Evolutionary conservation across 1,140 invertebrate genomes (phyloP).

Genomic region (Apis cerana): DNA sequence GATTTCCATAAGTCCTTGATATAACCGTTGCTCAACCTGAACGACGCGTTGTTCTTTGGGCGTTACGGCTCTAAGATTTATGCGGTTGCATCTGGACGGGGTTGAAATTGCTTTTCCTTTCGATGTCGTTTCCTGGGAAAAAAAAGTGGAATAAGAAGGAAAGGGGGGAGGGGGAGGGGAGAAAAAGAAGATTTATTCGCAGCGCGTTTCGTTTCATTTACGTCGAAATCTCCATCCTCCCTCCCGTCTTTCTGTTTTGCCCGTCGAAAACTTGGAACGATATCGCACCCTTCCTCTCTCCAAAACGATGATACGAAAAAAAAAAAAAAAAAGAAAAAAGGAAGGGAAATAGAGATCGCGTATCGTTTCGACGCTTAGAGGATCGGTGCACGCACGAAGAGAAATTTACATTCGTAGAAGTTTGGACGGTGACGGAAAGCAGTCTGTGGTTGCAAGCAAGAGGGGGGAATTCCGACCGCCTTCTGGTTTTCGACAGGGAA

Average conservation of each 20-base stretch:
- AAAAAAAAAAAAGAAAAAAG: neutral
- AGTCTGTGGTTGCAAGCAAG: neutral
- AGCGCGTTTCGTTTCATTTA: slow-evolving; percentile 1
- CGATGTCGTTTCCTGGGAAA: neutral
- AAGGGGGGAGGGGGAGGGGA: too few relatives aligned
- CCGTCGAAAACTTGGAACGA: neutral
- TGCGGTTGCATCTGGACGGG: neutral
- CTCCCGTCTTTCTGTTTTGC: too few relatives aligned
- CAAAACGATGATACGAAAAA: neutral
- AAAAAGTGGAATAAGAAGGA: neutral
- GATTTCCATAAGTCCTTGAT: too few relatives aligned
- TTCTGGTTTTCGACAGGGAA: slow-evolving; percentile 20
- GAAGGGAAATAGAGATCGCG: too few relatives aligned
- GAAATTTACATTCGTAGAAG: slow-evolving; percentile 6
- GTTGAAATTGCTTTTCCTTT: slow-evolving; percentile 18
- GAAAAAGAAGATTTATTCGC: slow-evolving; percentile 1
- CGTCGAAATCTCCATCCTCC: neutral
- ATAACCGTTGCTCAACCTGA: neutral
- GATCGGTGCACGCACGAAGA: neutral
- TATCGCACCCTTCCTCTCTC: neutral
- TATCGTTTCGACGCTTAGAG: slow-evolving; percentile 15
- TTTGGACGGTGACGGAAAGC: neutral
- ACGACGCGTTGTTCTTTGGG: neutral
- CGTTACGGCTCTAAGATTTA: slow-evolving; percentile 1
- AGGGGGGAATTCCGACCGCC: neutral